Evolutionary conservation across 2,797 vertebrate genomes (phyloP), one percentile per base, ranked within the genome.

Genomic region (Trachops cirrhosus): DNA sequence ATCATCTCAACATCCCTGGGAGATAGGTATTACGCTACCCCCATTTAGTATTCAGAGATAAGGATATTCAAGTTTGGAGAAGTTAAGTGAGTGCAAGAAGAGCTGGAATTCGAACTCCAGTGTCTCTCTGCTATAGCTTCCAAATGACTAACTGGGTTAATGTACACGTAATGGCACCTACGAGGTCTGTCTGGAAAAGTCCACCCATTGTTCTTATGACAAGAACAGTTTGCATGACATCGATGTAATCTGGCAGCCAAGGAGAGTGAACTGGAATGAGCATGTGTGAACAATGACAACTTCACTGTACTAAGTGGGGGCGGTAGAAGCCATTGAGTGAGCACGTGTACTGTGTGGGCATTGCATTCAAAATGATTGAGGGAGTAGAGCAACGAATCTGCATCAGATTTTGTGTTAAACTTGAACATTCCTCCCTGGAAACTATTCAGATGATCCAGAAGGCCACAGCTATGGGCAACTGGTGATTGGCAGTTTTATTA

Each of bases 41-140:
- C 10, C 68, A 44, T 21, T 73, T 89, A 83, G 71, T 67, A 73
- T 68, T 93, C 52, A 62, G 6, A 86, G 83, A 68, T 68, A 74
- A 93, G 41, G n/a, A 37, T 44, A 16, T 39, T 78, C 22, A 96
- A 80, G 37, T 82, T 41, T 62, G 50, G 37, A 93, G 59, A 94
- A 71, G 50, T 44, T 64, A 52, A 9, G 32, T 74, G 15, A 92
- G 22, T 18, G 4, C 44, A 32, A 5, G 57, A 32, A 5, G 57
- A 52, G 37, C 89, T 64, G 32, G 54, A 79, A 93, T 15, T 46
- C 32, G 68, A 82, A 73, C 21, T 11, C 68, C 12, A 77, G 67
- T 82, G 39, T 6, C 32, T 71, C 50, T 26, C 2, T 18, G 19
- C 15, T 62, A 4, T 4, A 46, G 48, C 44, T 46, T 57, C 26